Base-by-base conservation (phyloP, 2,113 vertebrate genomes). In the Lota lota region DNA sequence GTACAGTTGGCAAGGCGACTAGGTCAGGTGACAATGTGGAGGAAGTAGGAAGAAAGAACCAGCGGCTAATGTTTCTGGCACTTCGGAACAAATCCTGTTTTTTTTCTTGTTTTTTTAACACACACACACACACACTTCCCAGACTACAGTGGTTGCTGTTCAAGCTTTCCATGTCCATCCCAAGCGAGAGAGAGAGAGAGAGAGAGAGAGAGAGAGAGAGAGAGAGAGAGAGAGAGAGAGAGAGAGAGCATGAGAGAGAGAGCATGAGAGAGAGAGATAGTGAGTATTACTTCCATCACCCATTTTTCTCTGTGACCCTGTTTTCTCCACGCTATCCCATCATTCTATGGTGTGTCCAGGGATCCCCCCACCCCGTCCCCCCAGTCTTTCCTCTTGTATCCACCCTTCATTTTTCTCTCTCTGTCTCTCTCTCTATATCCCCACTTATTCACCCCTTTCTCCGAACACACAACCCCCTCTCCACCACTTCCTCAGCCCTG, bases 321-420 rank as follows among this genome's bases (percentile, higher is more conserved):
- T 59, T 65, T 68, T 47, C 67, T 66, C 6, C 12, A 63, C 47
- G 2, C 58, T 6, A 63, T 64, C 66, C 53, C 22, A 76, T 73
- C 74, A 67, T 58, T 77, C 70, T 20, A 10, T 57, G 36, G 53
- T 70, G 80, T 60, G 58, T 58, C 60, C 56, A 18, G 66, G 8
- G 72, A 74, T 71, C 65, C 69, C 68, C 69, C 76, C 61, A 56
- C 19, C 47, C 60, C 12, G 21, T 69, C 60, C 69, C 69, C 28
- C 7, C 36, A 10, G 6, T 7, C 36, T 54, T 17, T 1, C 18
- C 53, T 17, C 53, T 17, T 54, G 2, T 51, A 79, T 17, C 12
- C 24, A 53, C 20, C 61, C 28, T 50, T 16, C 50, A 51, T 51
- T 7, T 51, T 7, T 54, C 53, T 54, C 18, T 54, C 18, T 54